Evolutionary conservation across 2,113 vertebrate species (phyloP).

Genomic region (Eonycteris spelaea): DNA sequence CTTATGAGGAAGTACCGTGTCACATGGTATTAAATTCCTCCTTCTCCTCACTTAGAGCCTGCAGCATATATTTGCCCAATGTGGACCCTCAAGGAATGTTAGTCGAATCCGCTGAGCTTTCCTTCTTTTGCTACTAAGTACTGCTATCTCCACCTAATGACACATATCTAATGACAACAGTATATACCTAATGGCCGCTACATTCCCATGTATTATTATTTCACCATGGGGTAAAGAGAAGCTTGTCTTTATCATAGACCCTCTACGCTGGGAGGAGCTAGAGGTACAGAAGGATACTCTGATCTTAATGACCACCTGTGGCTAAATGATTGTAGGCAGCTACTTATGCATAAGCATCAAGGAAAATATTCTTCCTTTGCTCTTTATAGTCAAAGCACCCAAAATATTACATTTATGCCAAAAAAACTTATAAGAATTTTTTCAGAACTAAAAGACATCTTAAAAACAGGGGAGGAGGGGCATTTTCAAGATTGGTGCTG

Average conservation of each 20-base stretch:
- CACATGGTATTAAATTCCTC: not conserved
- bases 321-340: not conserved
- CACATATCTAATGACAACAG: not conserved
- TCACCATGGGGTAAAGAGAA: not conserved
- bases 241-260: not conserved
- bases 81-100: not conserved
- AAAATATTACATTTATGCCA: not conserved
- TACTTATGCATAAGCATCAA: not conserved
- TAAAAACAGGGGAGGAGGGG: not conserved
- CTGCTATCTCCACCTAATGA: not conserved
- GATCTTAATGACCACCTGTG: not conserved
- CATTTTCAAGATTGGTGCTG: not conserved
- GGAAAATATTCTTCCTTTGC: not conserved
- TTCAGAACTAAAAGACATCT: slow-evolving; percentile 2
- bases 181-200: not conserved
- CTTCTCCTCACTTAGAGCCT: not conserved
- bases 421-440: not conserved
- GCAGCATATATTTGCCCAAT: not conserved
- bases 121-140: not conserved
- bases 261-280: not conserved
- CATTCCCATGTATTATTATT: not conserved
- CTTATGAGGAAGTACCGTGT: not conserved
- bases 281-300: not conserved
- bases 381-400: not conserved
- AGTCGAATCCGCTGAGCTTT: not conserved